These are phyloP conservation scores for Monopterus albus DNA, from an alignment of 2,113 vertebrate genomes.

Conservation along the genomic window DNA sequence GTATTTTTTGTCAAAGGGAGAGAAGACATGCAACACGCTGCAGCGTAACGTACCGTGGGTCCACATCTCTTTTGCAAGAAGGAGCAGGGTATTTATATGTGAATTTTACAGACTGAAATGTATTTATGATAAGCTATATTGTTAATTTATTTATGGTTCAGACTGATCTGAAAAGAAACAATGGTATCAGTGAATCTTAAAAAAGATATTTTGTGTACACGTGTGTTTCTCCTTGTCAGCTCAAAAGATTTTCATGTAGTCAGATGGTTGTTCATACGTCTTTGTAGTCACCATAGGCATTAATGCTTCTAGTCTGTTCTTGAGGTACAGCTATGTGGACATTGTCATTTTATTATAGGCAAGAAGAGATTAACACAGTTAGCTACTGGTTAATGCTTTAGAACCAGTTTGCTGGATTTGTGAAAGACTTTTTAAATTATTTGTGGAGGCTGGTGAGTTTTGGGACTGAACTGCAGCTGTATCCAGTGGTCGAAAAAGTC, in stretches of 20 bases:
- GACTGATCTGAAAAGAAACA: constrained; percentile 44
- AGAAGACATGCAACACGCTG: constrained; percentile 8
- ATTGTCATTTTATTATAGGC: constrained; percentile 6
- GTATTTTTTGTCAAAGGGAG: constrained; percentile 38
- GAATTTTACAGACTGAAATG: constrained; percentile 71
- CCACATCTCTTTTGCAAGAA: constrained; percentile 41
- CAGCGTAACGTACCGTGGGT: constrained; percentile 8
- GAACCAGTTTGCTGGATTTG: constrained; percentile 8
- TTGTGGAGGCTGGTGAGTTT: constrained; percentile 17
- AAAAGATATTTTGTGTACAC: constrained; percentile 42
- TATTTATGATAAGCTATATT: constrained; percentile 77
- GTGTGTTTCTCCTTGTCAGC: constrained; percentile 41
- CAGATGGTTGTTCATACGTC: constrained; percentile 6
- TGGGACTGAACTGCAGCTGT: constrained; percentile 30
- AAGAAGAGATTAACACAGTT: constrained; percentile 31
- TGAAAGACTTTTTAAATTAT: constrained; percentile 18
- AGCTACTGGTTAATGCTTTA: background rate
- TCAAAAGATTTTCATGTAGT: constrained; percentile 49
- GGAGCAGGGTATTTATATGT: constrained; percentile 72
- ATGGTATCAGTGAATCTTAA: constrained; percentile 43
- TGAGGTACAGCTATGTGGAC: constrained; percentile 21
- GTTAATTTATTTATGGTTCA: constrained; percentile 75
- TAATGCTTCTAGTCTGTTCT: constrained; percentile 23
- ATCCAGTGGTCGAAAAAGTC: constrained; percentile 28
- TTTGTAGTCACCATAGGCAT: constrained; percentile 35